Evolutionary conservation across 1,140 invertebrate species (phyloP).

Genomic region (Drosophila sturtevanti): DNA sequence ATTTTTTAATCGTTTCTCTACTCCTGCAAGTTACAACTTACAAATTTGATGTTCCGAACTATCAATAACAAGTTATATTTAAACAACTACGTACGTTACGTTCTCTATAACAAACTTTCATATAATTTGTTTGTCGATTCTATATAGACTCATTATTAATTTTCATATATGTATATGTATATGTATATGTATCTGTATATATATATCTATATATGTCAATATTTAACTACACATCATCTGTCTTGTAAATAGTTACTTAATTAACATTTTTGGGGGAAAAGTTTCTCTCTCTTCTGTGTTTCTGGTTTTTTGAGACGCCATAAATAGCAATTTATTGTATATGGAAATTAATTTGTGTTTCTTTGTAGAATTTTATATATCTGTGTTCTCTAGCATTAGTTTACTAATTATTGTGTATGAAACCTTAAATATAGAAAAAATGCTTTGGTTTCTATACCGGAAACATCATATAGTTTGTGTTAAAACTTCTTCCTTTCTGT

Average conservation of each 20-base stretch:
- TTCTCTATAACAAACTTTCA: conserved; percentile 67
- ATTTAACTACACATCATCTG: conserved; percentile 71
- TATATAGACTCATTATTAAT: conserved; percentile 54
- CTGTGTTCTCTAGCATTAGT: conserved; percentile 73
- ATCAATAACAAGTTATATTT: conserved; percentile 71
- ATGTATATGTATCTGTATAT: conserved; percentile 41
- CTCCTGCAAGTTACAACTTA: conserved; percentile 15
- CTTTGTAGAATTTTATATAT: conserved; percentile 54
- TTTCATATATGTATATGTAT: conserved; percentile 51
- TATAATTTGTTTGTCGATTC: conserved; percentile 61
- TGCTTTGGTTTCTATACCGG: conserved; percentile 74
- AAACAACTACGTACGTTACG: conserved; percentile 49
- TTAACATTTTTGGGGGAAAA: conserved; percentile 51
- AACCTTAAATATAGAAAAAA: conserved; percentile 79
- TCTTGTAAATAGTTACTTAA: conserved; percentile 77
- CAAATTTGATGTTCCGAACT: conserved; percentile 54
- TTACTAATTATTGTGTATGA: conserved; percentile 79
- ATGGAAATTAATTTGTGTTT: conserved; percentile 47
- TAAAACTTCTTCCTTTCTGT: conserved; percentile 20
- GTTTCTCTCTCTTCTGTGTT: conserved; percentile 29
- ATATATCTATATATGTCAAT: conserved; percentile 54
- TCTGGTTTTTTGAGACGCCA: conserved; percentile 17
- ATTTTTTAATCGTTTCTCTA: not conserved
- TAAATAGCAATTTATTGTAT: conserved; percentile 36
- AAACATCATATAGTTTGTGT: conserved; percentile 66